These are phyloP conservation scores for Ectemnius lituratus DNA, from an alignment of 2,888 invertebrate species.

Conservation along the genomic window DNA sequence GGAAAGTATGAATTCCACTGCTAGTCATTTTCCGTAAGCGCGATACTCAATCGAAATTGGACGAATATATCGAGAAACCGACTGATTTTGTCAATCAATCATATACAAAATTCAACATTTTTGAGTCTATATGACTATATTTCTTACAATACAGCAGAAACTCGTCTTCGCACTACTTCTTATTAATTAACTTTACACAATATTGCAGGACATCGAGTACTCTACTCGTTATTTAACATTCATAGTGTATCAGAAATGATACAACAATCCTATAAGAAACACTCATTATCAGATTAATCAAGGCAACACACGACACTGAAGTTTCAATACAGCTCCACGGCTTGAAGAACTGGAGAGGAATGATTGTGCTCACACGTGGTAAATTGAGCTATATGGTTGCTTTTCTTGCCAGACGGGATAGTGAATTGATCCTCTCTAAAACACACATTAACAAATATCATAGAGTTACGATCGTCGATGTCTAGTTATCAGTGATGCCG, in stretches of 20 bases:
- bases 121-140: slow-evolving; percentile 35
- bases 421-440: too few relatives aligned
- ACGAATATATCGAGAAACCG: slow-evolving; percentile 19
- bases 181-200: slow-evolving; percentile 6
- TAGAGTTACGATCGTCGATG: slow-evolving; percentile 6
- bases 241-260: not conserved
- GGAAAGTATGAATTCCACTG: not conserved
- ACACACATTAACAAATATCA: slow-evolving; percentile 1
- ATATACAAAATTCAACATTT: slow-evolving; percentile 32
- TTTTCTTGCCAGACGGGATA: too few relatives aligned
- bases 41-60: slow-evolving; percentile 3
- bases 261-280: not conserved
- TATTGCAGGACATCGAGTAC: not conserved
- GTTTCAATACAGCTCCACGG: not conserved
- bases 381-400: too few relatives aligned
- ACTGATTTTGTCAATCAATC: slow-evolving; percentile 35
- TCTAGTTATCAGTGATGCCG: slow-evolving; percentile 6
- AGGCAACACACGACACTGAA: not conserved
- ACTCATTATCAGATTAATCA: too few relatives aligned
- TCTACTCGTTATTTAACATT: not conserved
- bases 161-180: slow-evolving; percentile 18
- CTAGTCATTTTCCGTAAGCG: slow-evolving; percentile 4
- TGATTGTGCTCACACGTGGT: not conserved
- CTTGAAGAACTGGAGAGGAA: not conserved
- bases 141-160: slow-evolving; percentile 16